These are phyloP conservation scores for Drosophila takahashii DNA, from an alignment of 1,140 invertebrate species.

Conservation along the genomic window DNA sequence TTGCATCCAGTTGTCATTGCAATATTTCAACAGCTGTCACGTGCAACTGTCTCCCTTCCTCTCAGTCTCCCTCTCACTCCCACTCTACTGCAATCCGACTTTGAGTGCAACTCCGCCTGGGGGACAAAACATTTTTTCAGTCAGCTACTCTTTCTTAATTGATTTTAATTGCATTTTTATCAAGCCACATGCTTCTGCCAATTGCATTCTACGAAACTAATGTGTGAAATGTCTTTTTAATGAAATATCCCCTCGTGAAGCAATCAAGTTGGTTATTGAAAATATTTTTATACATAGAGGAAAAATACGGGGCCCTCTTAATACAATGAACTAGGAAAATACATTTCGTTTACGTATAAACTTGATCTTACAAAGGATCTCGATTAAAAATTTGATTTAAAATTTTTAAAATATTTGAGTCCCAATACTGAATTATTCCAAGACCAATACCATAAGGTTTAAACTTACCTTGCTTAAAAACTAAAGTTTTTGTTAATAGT, in stretches of 20 bases:
- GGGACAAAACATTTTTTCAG: slow-evolving; percentile 8
- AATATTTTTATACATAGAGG: not conserved
- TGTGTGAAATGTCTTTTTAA: slow-evolving; percentile 60
- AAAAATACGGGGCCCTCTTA: not conserved
- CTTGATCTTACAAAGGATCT: too few relatives aligned
- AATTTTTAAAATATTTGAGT: too few relatives aligned
- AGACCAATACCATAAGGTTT: too few relatives aligned
- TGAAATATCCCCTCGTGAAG: slow-evolving; percentile 16
- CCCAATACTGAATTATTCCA: too few relatives aligned
- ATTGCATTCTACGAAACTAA: slow-evolving; percentile 49
- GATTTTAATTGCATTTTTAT: slow-evolving; percentile 78
- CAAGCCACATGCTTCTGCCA: slow-evolving; percentile 51
- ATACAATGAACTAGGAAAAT: not conserved
- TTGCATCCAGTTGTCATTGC: slow-evolving; percentile 33
- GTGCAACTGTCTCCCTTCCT: slow-evolving; percentile 13
- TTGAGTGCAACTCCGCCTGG: slow-evolving; percentile 40
- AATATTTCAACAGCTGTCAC: slow-evolving; percentile 68
- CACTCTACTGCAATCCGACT: slow-evolving; percentile 1
- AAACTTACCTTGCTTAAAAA: too few relatives aligned
- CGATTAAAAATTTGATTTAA: too few relatives aligned
- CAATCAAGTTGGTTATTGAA: slow-evolving; percentile 6
- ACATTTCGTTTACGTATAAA: too few relatives aligned
- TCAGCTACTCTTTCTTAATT: slow-evolving; percentile 59
- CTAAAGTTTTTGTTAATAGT: too few relatives aligned
- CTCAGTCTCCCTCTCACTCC: not conserved